These are phyloP conservation scores for Mormoops blainvillei DNA, from an alignment of 2,113 vertebrate species.

Conservation along the genomic window DNA sequence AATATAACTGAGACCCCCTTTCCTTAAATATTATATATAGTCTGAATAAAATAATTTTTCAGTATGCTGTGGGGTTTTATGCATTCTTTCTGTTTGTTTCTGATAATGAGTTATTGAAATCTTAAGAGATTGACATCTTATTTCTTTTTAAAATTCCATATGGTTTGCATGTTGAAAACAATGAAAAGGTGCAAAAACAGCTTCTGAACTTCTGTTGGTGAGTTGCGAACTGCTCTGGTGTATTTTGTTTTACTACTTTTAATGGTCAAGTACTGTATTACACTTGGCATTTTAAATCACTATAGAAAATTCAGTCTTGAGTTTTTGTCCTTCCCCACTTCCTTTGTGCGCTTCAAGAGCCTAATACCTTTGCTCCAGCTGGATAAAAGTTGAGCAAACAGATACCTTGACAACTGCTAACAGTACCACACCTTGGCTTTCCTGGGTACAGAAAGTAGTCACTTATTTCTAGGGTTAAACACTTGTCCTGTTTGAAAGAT, in stretches of 20 bases:
- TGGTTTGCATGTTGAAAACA: not conserved
- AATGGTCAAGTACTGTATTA: not conserved
- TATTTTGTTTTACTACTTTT: not conserved
- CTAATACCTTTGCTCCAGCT: constrained; percentile 71
- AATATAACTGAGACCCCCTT: not conserved
- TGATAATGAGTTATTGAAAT: not conserved
- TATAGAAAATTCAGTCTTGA: not conserved
- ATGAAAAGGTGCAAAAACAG: not conserved
- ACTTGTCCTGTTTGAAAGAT: constrained; percentile 24
- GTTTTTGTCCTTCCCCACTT: constrained; percentile 24
- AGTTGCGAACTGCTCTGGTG: not conserved
- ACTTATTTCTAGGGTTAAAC: constrained; percentile 59
- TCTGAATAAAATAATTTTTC: not conserved
- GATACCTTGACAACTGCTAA: constrained; percentile 67
- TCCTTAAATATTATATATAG: not conserved
- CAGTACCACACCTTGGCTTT: constrained; percentile 71
- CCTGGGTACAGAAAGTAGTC: constrained; percentile 52
- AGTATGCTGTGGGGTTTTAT: not conserved
- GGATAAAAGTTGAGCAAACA: constrained; percentile 70
- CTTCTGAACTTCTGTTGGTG: not conserved
- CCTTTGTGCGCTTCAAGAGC: constrained; percentile 36
- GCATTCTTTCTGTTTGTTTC: not conserved
- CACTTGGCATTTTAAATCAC: not conserved
- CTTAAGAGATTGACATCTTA: not conserved
- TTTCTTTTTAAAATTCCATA: not conserved